These are phyloP conservation scores for Elanus axillaris DNA, from an alignment of 2,113 vertebrate genomes.

Conservation along the genomic window DNA sequence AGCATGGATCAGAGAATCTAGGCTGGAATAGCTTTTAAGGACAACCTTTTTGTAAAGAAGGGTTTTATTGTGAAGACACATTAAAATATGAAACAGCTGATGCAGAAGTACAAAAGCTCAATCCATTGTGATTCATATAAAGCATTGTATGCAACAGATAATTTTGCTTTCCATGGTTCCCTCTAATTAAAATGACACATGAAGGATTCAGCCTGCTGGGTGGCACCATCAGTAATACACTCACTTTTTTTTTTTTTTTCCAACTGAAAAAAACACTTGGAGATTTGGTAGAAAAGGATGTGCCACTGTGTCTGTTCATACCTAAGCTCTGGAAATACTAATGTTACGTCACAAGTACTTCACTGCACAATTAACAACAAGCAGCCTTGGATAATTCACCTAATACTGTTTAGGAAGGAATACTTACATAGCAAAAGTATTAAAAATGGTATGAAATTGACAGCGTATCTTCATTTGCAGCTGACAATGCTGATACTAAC, in stretches of 20 bases:
- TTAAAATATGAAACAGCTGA: not conserved
- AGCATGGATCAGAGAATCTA: not conserved
- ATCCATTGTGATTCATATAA: not conserved
- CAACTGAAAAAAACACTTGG: not conserved
- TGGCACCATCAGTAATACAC: not conserved
- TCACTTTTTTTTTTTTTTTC: accelerated
- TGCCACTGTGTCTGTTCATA: not conserved
- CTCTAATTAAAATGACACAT: slow-evolving; percentile 12
- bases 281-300: not conserved
- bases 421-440: not conserved
- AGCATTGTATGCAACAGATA: not conserved
- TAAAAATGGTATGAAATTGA: not conserved
- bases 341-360: not conserved
- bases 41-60: not conserved
- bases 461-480: not conserved
- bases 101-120: not conserved
- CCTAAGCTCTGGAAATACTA: not conserved
- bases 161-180: not conserved
- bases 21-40: not conserved
- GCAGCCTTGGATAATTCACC: not conserved
- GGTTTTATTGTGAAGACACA: not conserved
- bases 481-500: not conserved
- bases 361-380: not conserved
- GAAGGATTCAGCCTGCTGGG: not conserved
- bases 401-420: not conserved